A percentile compares a stretch with the other conserved stretches of the same genome.
phyloP scores from a whole-genome alignment of 2,797 vertebrate species.

The Nyctalus aviator region DNA sequence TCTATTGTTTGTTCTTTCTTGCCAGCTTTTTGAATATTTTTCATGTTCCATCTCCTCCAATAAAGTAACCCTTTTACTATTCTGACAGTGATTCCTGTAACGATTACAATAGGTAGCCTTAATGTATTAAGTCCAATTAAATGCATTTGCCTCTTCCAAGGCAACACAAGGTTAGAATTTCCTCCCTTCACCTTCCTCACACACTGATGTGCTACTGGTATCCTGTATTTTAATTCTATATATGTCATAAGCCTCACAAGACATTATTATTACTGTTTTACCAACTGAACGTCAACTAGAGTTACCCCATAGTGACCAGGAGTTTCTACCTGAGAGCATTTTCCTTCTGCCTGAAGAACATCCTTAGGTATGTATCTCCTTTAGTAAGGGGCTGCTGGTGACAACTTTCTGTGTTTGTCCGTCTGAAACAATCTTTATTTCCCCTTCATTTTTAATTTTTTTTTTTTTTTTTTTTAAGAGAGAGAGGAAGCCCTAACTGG shows the following conservation, averaged over 20 bases:
- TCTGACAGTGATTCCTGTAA: not conserved
- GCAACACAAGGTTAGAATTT: not conserved
- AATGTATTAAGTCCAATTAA: not conserved
- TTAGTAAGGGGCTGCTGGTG: not conserved
- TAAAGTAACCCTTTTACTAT: not conserved
- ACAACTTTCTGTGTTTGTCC: not conserved
- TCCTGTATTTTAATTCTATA: not conserved
- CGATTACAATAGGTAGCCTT: not conserved
- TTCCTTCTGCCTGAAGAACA: not conserved
- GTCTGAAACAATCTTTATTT: not conserved
- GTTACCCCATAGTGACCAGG: not conserved
- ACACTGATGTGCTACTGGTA: not conserved
- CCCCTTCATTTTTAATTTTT: not conserved
- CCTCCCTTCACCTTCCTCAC: not conserved
- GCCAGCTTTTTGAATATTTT: not conserved
- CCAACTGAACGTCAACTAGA: not conserved
- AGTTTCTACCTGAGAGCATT: not conserved
- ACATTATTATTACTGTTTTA: not conserved
- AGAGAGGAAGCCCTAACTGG: not conserved
- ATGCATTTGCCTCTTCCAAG: not conserved
- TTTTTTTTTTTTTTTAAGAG: not conserved
- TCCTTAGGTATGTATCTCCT: not conserved
- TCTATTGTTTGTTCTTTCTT: not conserved
- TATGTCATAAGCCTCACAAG: not conserved
- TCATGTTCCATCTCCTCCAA: not conserved